Conservation (phyloP, 2,797 vertebrate genomes). For the Choloepus didactylus region DNA sequence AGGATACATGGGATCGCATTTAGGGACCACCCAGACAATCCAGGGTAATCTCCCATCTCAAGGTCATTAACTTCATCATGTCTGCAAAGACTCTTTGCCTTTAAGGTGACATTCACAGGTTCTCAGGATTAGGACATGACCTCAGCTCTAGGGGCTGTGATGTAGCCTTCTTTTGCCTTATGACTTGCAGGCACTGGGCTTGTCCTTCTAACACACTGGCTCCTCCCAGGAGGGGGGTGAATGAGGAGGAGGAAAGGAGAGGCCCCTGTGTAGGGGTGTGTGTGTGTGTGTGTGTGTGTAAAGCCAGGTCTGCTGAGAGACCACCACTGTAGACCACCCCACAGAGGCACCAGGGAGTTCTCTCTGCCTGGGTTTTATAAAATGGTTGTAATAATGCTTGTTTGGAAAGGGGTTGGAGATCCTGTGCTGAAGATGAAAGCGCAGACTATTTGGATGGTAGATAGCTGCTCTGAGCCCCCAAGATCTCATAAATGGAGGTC, state of each 20-base stretch:
- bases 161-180: not conserved
- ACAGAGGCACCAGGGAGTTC: slow-evolving; percentile 54
- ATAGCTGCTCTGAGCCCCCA: slow-evolving; percentile 77
- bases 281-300: not conserved
- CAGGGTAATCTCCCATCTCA: not conserved
- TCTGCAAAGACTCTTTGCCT: not conserved
- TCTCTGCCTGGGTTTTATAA: slow-evolving; percentile 76
- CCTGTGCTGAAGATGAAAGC: slow-evolving; percentile 3
- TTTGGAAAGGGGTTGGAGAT: slow-evolving; percentile 51
- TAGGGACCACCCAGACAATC: too few species aligned
- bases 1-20: not conserved
- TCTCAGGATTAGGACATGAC: not conserved
- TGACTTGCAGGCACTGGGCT: not conserved
- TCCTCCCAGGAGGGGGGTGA: not conserved
- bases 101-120: not conserved
- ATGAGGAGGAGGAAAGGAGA: not conserved
- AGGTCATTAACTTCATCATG: not conserved
- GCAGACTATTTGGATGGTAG: slow-evolving; percentile 55
- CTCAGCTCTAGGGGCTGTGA: not conserved
- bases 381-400: slow-evolving; percentile 70
- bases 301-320: not conserved
- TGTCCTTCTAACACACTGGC: not conserved
- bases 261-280: too few species aligned
- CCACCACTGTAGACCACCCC: not conserved
- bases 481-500: slow-evolving; percentile 74